Base-by-base conservation (phyloP, 2,797 vertebrate genomes). In the Sebastes flavidus region DNA sequence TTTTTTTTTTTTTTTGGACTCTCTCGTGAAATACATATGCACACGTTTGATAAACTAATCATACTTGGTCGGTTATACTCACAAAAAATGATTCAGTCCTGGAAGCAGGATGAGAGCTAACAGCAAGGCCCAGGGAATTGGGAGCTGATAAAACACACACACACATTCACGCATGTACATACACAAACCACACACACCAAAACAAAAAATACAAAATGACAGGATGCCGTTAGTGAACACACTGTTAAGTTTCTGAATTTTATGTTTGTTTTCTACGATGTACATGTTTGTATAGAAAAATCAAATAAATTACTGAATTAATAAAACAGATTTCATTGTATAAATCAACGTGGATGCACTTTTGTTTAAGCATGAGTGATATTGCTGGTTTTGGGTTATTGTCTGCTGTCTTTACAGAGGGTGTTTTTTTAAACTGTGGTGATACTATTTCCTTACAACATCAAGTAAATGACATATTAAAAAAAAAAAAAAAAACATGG, bases 31-130 rank as follows among this genome's bases (percentile, higher is more conserved):
- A 95, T 94, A 95, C 94, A 96, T 92, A 94, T 93, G 92, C 95
- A 93, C 88, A 60, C 93, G 89, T 96, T 96, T 96, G 95, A 96
- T 96, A 95, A 96, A 96, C 92, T 94, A 95, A 96, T 96, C 94
- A 95, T 88, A 94, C 86, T 92, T 88, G 83, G 90, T 95, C 71
- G 87, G 92, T 91, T 68, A 62, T 90, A 96, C 96, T 96, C 92
- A 97, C 95, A 84, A 74, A 91, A 88, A 81, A 96, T 90, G 2
- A 96, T 96, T 24, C 94, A 89, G 85, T 97, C 87, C 96, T 95
- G 58, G 95, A 96, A 88, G 95, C 94, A 9, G 95, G 94, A 38
- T 95, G 24, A 95, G 96, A 70, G 96, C 96, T 72, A 96, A 88
- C 79, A 96, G 77, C 58, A 89, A 82, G 89, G 69, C 80, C 90